Percentiles rank a stretch among this genome's conserved stretches.
phyloP scores from a whole-genome alignment of 92 coral and sea anemone genomes.

The Phenganax stokvisi region DNA sequence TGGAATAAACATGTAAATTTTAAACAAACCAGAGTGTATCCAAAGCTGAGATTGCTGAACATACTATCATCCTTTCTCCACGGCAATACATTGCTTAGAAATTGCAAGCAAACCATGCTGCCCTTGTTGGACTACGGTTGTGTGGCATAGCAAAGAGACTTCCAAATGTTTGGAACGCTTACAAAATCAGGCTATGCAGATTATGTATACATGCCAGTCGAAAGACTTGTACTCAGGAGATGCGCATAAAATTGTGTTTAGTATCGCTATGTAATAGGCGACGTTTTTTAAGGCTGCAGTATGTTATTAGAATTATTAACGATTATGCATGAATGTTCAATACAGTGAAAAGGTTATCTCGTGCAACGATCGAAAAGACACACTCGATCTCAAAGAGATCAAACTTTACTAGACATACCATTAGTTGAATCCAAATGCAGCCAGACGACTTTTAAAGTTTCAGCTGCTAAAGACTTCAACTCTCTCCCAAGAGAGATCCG shows the following conservation, averaged over 20 bases:
- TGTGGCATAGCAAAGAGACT: neutral
- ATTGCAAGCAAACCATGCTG: slow-evolving; percentile 5
- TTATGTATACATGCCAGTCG: slow-evolving; percentile 24
- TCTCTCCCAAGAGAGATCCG: slow-evolving; percentile 38
- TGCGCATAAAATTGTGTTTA: slow-evolving; percentile 1
- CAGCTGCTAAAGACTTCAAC: slow-evolving; percentile 48
- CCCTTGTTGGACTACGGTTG: slow-evolving; percentile 14
- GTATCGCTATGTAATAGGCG: slow-evolving; percentile 5
- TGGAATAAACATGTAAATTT: slow-evolving; percentile 32
- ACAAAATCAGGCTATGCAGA: slow-evolving; percentile 48
- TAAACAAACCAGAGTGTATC: neutral
- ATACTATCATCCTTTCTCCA: slow-evolving; percentile 16
- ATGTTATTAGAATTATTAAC: slow-evolving; percentile 26
- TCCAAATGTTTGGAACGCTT: slow-evolving; percentile 39
- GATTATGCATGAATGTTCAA: slow-evolving; percentile 28
- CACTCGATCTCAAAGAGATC: slow-evolving; percentile 30
- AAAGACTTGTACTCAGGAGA: slow-evolving; percentile 24
- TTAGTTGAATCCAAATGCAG: slow-evolving; percentile 34
- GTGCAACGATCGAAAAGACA: slow-evolving; percentile 31
- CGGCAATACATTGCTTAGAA: neutral
- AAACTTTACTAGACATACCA: slow-evolving; percentile 43
- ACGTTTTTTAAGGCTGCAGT: slow-evolving; percentile 1
- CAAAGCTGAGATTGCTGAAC: slow-evolving; percentile 22
- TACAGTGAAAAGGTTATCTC: slow-evolving; percentile 34
- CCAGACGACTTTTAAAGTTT: slow-evolving; percentile 37